Evolutionary conservation across 92 coral and sea anemone species (phyloP).

Genomic region (Hydrozoanthus gracilis): DNA sequence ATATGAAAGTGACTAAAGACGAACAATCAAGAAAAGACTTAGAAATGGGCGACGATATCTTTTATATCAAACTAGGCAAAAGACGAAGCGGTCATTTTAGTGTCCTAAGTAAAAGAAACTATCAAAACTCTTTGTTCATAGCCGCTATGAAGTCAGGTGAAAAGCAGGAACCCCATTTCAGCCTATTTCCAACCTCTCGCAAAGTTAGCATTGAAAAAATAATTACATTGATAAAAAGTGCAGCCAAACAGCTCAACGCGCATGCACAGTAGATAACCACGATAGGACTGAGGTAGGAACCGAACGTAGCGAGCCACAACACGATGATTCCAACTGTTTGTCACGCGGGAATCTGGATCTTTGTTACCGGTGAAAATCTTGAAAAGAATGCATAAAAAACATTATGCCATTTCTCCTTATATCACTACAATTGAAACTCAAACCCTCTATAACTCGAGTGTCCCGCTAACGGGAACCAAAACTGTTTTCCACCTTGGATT

Average conservation of each 20-base stretch:
- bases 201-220: background rate
- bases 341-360: conserved; percentile 34
- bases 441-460: no score
- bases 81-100: no score
- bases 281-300: conserved; percentile 74
- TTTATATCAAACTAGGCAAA: no score
- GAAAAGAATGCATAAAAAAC: background rate
- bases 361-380: conserved; percentile 67
- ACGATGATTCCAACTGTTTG: conserved; percentile 74
- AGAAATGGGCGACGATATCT: no score
- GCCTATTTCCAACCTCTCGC: background rate
- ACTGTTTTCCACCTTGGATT: no score
- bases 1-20: no score
- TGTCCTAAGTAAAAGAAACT: no score
- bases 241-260: conserved; percentile 91
- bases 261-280: conserved; percentile 82
- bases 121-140: no score
- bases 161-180: no score
- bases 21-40: no score
- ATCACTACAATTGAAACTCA: background rate
- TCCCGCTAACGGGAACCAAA: no score
- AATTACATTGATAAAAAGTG: conserved; percentile 78
- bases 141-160: no score
- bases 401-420: background rate
- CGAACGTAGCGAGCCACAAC: conserved; percentile 80